Evolutionary conservation across 1,140 invertebrate species (phyloP).

Genomic region (Chionoecetes opilio): DNA sequence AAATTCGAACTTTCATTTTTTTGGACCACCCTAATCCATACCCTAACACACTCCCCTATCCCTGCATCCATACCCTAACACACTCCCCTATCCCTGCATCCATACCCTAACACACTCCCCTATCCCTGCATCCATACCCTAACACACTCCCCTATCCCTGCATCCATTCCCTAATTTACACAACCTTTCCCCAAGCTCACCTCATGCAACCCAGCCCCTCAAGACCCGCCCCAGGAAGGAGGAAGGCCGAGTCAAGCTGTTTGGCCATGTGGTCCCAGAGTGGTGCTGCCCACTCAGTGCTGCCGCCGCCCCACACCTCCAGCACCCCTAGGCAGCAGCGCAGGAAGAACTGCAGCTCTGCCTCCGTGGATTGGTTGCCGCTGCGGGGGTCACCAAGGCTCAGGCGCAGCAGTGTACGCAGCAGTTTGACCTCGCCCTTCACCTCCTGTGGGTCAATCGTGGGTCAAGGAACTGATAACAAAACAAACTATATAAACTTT

Average conservation of each 20-base stretch:
- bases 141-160: too few species aligned
- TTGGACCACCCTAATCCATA: too few species aligned
- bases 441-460: conserved; percentile 44
- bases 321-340: conserved; percentile 72
- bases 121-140: too few species aligned
- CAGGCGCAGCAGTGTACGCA: conserved; percentile 73
- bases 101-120: too few species aligned
- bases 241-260: conserved; percentile 78
- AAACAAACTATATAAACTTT: too few species aligned
- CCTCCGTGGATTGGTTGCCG: conserved; percentile 74
- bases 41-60: too few species aligned
- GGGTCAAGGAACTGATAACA: too few species aligned
- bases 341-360: conserved; percentile 73
- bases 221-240: conserved; percentile 72
- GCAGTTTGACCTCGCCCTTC: conserved; percentile 74
- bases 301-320: conserved; percentile 75
- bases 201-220: conserved; percentile 78
- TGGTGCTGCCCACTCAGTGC: conserved; percentile 73
- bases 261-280: conserved; percentile 81
- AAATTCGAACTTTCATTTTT: too few species aligned
- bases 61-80: too few species aligned
- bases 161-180: too few species aligned
- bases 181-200: conserved; percentile 50
- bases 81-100: not conserved
- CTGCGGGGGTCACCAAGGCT: conserved; percentile 60